Conservation (phyloP, 53 echinoderm and acorn worm genomes). For the Hippasteria phrygiana region DNA sequence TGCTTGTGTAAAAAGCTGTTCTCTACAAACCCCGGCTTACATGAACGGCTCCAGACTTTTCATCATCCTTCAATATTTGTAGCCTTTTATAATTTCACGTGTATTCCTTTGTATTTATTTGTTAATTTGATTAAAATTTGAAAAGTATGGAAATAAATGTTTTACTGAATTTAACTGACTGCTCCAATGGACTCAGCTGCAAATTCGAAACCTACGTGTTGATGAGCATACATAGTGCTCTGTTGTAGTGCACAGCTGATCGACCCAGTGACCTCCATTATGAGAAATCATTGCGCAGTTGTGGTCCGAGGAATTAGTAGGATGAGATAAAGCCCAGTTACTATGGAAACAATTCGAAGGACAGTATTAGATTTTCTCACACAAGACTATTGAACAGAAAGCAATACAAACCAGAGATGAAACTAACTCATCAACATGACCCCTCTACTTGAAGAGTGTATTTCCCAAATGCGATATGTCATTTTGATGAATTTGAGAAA, state of each 20-base stretch:
- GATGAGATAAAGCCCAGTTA: slow-evolving; percentile 8
- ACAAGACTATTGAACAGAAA: too few species aligned
- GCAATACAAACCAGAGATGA: background rate
- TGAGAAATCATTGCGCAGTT: slow-evolving; percentile 28
- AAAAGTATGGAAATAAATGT: background rate
- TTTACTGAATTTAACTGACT: background rate
- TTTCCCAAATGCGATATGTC: background rate
- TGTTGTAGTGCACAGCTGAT: background rate
- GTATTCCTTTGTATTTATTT: background rate
- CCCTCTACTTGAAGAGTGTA: background rate
- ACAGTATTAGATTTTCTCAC: background rate
- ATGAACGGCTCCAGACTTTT: too few species aligned
- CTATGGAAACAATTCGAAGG: background rate
- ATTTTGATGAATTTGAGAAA: background rate
- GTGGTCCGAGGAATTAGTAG: background rate
- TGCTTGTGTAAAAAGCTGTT: too few species aligned
- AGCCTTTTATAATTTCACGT: background rate
- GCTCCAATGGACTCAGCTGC: background rate
- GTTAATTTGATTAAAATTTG: background rate
- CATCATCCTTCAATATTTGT: too few species aligned
- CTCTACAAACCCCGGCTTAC: too few species aligned
- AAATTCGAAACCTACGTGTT: slow-evolving; percentile 17
- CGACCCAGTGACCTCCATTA: background rate
- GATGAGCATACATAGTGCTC: background rate
- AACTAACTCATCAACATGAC: background rate